These are phyloP conservation scores for Deilephila porcellus DNA, from an alignment of 2,888 invertebrate species.

Conservation along the genomic window DNA sequence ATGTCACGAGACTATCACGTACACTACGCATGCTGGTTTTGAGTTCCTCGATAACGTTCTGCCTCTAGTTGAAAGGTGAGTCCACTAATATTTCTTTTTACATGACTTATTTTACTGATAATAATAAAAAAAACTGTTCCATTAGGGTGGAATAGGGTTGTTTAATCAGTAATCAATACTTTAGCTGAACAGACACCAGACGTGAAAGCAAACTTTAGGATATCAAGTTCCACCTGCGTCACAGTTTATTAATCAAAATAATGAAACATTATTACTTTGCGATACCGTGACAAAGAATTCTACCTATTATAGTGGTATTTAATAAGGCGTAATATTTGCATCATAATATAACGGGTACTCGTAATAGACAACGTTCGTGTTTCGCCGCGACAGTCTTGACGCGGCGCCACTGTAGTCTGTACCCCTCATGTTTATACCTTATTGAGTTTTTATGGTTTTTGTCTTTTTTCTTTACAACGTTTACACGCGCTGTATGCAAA, in stretches of 20 bases:
- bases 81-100: slow-evolving; percentile 19
- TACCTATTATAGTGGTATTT: neutral
- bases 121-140: too few relatives aligned
- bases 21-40: slow-evolving; percentile 96
- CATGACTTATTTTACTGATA: neutral
- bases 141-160: too few relatives aligned
- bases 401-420: neutral
- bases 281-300: neutral
- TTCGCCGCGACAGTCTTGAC: slow-evolving; percentile 24
- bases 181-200: too few relatives aligned
- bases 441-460: neutral
- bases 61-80: slow-evolving; percentile 90
- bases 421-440: neutral
- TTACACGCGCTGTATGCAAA: neutral
- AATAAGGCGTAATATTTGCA: slow-evolving; percentile 9
- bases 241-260: neutral
- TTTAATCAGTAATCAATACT: too few relatives aligned
- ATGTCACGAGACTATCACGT: slow-evolving; percentile 94
- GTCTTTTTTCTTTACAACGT: neutral
- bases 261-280: neutral
- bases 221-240: neutral
- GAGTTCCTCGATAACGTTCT: slow-evolving; percentile 95
- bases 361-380: slow-evolving; percentile 24
- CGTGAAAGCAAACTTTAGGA: neutral
- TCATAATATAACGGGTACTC: slow-evolving; percentile 8